Evolutionary conservation across 2,797 vertebrate genomes (phyloP), one percentile per base, ranked within the genome.

Genomic region (Gambelia wislizenii): DNA sequence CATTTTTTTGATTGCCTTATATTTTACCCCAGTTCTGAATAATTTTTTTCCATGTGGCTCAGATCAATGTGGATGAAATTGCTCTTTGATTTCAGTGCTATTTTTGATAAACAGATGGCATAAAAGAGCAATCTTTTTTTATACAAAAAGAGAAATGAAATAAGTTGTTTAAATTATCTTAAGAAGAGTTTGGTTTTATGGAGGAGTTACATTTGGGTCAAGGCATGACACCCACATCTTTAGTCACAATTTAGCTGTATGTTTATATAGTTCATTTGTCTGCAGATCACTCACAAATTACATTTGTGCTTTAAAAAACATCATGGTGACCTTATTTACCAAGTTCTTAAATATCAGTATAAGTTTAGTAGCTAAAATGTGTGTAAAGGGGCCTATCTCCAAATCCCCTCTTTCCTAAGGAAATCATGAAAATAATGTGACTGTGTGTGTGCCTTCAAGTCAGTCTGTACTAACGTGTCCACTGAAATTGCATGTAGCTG

Each of bases 61-160:
- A n/a, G 61, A 59, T 90, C 93, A 89, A 91, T 89, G 76, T 87
- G 81, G 39, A 75, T 91, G 94, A 87, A 92, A 91, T 92, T 94
- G 79, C 85, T 89, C 69, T 80, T 44, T 88, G 61, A 67, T 78
- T 93, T 93, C 85, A 84, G 93, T 93, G 56, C 27, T 47, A 4
- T 20, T 52, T 94, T 83, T 76, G 12, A 72, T 39, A 87, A 78
- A 75, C 74, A 83, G 77, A 25, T 74, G 81, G 25, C 22, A 4
- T 81, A 52, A 33, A 47, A 10, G 49, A 44, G 0, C 1, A 33
- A 84, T 5, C 72, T 59, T 84, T 84, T 0, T 85, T 42, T 91
- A 61, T 76, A 0, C 27, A 12, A 7, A 8, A 20, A 92, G 64
- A 90, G n/a, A 87, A 90, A 89, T 14, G 8, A 1, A 39, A 77